Evolutionary conservation across 2,113 vertebrate species (phyloP).

Genomic region (Ia io): DNA sequence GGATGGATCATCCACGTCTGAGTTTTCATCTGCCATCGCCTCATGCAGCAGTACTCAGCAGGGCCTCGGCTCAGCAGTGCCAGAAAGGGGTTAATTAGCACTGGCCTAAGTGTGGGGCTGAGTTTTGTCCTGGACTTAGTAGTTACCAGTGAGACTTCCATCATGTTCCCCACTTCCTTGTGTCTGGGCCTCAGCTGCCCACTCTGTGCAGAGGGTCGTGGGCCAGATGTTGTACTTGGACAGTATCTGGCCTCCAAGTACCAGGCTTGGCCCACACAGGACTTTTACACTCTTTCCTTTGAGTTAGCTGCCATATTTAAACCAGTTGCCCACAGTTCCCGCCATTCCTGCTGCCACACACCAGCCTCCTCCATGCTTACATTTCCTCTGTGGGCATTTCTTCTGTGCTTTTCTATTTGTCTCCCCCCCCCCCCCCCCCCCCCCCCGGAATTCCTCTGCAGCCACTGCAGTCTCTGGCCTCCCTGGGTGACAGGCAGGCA

Average conservation of each 20-base stretch:
- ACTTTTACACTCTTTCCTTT: background rate
- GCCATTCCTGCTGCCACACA: background rate
- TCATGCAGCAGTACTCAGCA: rapidly evolving
- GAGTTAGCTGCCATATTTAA: background rate
- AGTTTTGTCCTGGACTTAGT: background rate
- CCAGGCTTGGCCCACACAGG: background rate
- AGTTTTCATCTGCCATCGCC: background rate
- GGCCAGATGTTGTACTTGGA: background rate
- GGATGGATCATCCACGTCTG: background rate
- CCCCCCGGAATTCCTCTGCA: background rate
- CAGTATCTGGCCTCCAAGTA: background rate
- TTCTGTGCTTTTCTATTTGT: rapidly evolving
- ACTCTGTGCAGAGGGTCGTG: background rate
- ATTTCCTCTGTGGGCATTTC: background rate
- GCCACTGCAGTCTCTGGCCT: background rate
- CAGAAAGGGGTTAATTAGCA: background rate
- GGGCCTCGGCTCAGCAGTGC: background rate
- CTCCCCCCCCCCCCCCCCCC: too few relatives aligned
- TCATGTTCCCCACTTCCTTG: background rate
- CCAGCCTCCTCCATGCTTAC: background rate
- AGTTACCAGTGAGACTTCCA: background rate
- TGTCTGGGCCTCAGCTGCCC: background rate
- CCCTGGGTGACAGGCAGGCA: background rate
- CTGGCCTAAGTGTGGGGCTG: background rate
- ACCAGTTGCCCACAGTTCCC: background rate